Percentiles rank a stretch among this genome's conserved stretches.
These are phyloP conservation scores for Hirtodrosophila alboralis DNA, from an alignment of 2,888 invertebrate genomes.

Conservation along the genomic window DNA sequence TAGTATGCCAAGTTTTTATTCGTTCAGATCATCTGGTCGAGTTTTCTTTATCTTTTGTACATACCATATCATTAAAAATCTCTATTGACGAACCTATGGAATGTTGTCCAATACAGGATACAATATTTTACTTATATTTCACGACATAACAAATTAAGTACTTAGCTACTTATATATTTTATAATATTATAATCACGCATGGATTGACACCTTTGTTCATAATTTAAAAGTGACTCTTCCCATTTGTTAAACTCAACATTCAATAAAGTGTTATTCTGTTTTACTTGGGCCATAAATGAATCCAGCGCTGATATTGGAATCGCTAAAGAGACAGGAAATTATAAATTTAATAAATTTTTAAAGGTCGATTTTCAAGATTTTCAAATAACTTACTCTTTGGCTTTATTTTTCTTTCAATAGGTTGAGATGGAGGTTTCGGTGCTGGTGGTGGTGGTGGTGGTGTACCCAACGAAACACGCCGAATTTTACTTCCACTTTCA, in stretches of 20 bases:
- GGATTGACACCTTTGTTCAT: conserved; percentile 67
- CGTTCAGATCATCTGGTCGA: too few relatives aligned
- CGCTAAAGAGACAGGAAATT: background rate
- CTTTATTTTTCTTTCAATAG: conserved; percentile 21
- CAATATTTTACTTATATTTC: too few relatives aligned
- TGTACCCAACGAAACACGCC: conserved; percentile 18
- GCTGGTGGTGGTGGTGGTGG: conserved; percentile 11
- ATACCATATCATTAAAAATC: too few relatives aligned
- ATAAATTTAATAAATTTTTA: too few relatives aligned
- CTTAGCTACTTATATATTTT: conserved; percentile 34
- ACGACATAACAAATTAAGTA: too few relatives aligned
- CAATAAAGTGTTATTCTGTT: conserved; percentile 61
- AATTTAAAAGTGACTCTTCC: conserved; percentile 68
- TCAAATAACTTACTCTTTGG: conserved; percentile 21
- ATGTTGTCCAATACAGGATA: too few relatives aligned
- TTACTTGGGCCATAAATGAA: conserved; percentile 64
- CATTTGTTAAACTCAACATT: conserved; percentile 63
- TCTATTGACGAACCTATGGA: too few relatives aligned
- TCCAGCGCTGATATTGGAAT: conserved; percentile 35
- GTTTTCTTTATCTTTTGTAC: too few relatives aligned
- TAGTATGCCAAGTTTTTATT: too few relatives aligned
- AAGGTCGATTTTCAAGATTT: background rate
- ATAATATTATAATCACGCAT: conserved; percentile 59
- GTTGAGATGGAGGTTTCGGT: background rate
- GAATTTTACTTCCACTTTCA: conserved; percentile 68